Base-by-base conservation (phyloP, 2,888 invertebrate species). In the Seira musarum region DNA sequence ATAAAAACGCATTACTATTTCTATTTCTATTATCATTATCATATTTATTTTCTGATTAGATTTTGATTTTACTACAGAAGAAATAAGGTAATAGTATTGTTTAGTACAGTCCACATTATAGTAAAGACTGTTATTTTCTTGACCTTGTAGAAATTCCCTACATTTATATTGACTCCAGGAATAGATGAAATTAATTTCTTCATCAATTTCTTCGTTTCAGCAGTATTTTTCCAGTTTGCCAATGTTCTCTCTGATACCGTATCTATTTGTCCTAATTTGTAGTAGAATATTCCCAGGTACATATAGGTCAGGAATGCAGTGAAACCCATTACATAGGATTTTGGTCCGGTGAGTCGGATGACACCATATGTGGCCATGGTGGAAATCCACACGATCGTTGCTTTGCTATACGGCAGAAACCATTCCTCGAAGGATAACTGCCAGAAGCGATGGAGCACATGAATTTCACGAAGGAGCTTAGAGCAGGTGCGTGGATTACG, bases 331-430 rank as follows among this genome's bases (percentile, higher is more conserved):
- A 82, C 49, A 1, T 70, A n/a, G 5, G 69, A 46, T 6, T 78
- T 53, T 10, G 77, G 77, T 6, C 77, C 77, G n/a, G 15, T 8
- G 10, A 77, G 5, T 25, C 25, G 49, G 8, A 81, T 73, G 2
- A 78, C 73, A n/a, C 81, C 81, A 25, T 76, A 81, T 6, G 67
- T 60, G 1, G 69, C 60, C n/a, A 81, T 21, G 6, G 49, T 64
- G 2, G n/a, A 66, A 1, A 81, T 40, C n/a, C n/a, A 64, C 15
- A 81, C 73, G 0, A 64, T 35, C 3, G 69, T 53, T 5, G 17
- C 35, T 13, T 81, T 71, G 65, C 72, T 71, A 17, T 76, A 46
- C 1, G 81, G 81, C 10, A 49, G 65, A 24, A 76, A 73, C 76
- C 76, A 81, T n/a, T 13, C 8, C 57, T 72, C 72, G 19, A 49